phyloP scores from a whole-genome alignment of 2,113 vertebrate species.

The human region DNA sequence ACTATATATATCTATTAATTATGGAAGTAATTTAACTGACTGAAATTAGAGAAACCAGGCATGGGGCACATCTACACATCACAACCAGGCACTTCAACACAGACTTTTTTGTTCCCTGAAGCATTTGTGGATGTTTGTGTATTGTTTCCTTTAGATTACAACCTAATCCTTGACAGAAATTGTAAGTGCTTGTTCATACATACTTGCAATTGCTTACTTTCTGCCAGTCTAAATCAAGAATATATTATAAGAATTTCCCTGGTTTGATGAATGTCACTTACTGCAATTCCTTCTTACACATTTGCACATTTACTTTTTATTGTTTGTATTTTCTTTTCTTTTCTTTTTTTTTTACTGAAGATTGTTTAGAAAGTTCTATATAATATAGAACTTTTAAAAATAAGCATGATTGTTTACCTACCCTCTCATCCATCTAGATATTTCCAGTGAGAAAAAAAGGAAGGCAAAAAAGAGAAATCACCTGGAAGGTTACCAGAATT shows the following conservation, averaged over 20 bases:
- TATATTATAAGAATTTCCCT: background rate
- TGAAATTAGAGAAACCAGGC: background rate
- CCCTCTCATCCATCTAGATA: background rate
- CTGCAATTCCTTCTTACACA: background rate
- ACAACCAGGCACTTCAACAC: background rate
- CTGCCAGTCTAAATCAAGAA: background rate
- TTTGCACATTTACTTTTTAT: background rate
- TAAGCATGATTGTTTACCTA: background rate
- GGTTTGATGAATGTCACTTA: background rate
- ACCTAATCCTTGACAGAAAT: conserved; percentile 11
- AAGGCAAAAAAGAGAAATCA: background rate
- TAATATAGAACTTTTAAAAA: background rate
- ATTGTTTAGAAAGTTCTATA: conserved; percentile 25
- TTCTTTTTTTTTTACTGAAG: background rate
- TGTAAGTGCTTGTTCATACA: background rate
- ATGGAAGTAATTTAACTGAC: background rate
- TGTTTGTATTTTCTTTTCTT: background rate
- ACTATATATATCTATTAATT: background rate
- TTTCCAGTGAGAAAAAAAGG: background rate
- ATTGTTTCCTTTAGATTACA: background rate
- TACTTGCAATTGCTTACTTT: background rate
- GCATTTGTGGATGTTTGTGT: background rate
- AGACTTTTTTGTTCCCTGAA: background rate
- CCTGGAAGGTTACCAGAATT: background rate
- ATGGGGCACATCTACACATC: background rate